These are phyloP conservation scores for Microctenopoma stevenorrisi DNA, from an alignment of 2,797 vertebrate genomes.

Conservation along the genomic window DNA sequence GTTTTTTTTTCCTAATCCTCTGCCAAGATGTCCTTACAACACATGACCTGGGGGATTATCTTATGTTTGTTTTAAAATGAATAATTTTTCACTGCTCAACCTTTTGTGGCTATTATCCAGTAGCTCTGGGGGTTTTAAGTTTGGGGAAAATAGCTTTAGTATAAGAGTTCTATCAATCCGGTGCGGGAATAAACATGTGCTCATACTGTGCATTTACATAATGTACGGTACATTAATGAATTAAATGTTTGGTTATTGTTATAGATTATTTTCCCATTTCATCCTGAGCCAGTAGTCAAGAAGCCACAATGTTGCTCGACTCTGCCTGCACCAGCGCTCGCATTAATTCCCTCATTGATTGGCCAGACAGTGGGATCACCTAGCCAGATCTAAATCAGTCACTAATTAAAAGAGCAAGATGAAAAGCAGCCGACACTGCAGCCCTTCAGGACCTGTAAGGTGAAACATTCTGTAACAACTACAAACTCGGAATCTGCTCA, in stretches of 20 bases:
- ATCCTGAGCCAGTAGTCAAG: conserved; percentile 27
- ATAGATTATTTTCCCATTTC: conserved; percentile 44
- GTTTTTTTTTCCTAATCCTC: conserved; percentile 43
- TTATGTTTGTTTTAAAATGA: conserved; percentile 69
- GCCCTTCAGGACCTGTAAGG: conserved; percentile 72
- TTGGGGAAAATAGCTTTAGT: conserved; percentile 41
- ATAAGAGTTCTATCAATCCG: conserved; percentile 42
- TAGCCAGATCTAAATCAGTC: conserved; percentile 80
- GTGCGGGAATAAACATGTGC: conserved; percentile 57
- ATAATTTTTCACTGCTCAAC: conserved; percentile 57
- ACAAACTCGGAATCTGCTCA: conserved; percentile 53
- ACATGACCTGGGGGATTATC: conserved; percentile 59
- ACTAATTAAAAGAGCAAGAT: conserved; percentile 80
- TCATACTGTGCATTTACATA: conserved; percentile 59
- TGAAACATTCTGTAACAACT: conserved; percentile 68
- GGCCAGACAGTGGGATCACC: conserved; percentile 77
- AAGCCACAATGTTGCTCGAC: conserved; percentile 43
- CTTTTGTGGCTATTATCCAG: conserved; percentile 44
- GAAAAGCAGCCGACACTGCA: conserved; percentile 75
- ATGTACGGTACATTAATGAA: conserved; percentile 60
- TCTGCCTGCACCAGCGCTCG: conserved; percentile 64
- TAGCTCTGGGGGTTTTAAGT: conserved; percentile 42
- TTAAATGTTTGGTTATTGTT: conserved; percentile 54
- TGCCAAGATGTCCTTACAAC: conserved; percentile 54
- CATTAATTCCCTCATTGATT: conserved; percentile 80